Evolutionary conservation across 2,113 vertebrate genomes (phyloP).

Genomic region (Indicator maculatus): DNA sequence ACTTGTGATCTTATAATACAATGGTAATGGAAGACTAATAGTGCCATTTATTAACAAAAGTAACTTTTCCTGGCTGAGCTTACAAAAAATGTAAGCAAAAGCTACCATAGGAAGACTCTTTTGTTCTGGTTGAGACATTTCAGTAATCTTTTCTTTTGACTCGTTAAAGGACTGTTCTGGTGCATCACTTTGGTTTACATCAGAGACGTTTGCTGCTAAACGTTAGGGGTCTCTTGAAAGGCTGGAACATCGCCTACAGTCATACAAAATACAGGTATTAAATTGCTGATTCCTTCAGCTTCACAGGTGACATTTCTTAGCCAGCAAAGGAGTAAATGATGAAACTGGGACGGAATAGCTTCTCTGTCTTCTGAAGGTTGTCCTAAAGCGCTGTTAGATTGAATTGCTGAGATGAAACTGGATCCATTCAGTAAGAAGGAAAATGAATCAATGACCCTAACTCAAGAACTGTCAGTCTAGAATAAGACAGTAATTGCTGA

Average conservation of each 20-base stretch:
- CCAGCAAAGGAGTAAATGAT: not conserved
- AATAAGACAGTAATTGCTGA: not conserved
- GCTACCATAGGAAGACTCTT: not conserved
- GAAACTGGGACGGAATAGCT: not conserved
- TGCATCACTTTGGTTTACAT: not conserved
- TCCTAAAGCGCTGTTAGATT: not conserved
- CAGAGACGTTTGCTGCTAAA: not conserved
- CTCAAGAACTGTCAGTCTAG: not conserved
- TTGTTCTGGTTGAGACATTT: not conserved
- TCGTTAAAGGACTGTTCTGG: not conserved
- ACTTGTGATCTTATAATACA: not conserved
- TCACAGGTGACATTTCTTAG: not conserved
- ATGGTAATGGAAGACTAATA: not conserved
- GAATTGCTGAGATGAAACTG: not conserved
- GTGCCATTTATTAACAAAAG: not conserved
- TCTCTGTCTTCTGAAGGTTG: not conserved
- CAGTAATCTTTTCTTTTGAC: not conserved
- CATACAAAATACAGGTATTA: not conserved
- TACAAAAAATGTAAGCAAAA: not conserved
- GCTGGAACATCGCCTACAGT: not conserved
- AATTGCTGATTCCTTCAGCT: not conserved
- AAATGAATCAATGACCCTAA: not conserved
- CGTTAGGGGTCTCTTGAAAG: not conserved
- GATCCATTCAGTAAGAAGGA: not conserved
- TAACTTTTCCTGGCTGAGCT: not conserved